Conservation (phyloP, 2,113 vertebrate species). For the Vombatus ursinus region DNA sequence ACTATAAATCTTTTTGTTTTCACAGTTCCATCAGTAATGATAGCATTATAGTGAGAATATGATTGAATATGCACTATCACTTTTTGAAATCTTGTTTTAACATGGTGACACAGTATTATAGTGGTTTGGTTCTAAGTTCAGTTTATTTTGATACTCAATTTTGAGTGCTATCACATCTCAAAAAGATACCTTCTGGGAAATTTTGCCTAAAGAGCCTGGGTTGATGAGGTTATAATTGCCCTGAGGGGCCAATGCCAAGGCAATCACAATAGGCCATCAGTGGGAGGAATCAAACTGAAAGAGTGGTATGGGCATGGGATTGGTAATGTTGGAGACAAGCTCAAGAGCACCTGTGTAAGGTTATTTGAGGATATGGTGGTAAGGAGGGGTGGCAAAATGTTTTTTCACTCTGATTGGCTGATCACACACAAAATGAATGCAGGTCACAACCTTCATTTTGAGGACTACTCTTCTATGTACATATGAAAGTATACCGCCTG, state of each 20-base stretch:
- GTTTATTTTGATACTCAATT: not conserved
- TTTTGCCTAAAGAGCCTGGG: not conserved
- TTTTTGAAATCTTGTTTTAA: not conserved
- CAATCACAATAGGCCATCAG: too few species aligned
- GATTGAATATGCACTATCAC: too few species aligned
- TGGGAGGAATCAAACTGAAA: not conserved
- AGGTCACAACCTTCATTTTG: not conserved
- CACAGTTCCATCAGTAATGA: not conserved
- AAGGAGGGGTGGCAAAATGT: not conserved
- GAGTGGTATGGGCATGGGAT: not conserved
- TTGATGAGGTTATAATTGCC: not conserved
- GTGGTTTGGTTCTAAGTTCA: not conserved
- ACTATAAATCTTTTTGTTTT: not conserved
- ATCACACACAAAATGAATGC: not conserved
- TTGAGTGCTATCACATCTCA: not conserved
- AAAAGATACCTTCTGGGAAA: not conserved
- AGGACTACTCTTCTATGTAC: not conserved
- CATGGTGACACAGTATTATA: not conserved
- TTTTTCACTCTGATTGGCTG: not conserved
- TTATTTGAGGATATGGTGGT: not conserved
- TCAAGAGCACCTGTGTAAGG: not conserved
- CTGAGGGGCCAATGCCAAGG: not conserved
- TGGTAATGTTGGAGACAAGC: not conserved
- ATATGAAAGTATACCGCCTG: not conserved
- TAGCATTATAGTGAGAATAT: not conserved